phyloP scores from a whole-genome alignment of 2,888 invertebrate species.

The Argyra leucocephala region DNA sequence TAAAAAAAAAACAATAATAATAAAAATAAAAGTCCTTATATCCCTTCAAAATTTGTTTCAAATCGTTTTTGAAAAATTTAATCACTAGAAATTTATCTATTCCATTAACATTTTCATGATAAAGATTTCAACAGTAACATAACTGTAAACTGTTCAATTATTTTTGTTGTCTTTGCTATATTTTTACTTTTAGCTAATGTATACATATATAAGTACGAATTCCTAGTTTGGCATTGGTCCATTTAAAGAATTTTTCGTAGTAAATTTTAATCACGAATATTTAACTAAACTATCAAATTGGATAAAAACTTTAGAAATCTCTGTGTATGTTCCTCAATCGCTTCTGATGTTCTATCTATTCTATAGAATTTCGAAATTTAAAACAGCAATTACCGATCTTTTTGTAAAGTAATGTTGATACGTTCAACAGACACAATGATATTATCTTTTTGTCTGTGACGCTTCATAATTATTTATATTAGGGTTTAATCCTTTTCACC shows the following conservation, averaged over 20 bases:
- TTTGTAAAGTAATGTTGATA: too few species aligned
- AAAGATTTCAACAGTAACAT: slow-evolving; percentile 4
- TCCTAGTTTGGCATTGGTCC: slow-evolving; percentile 2
- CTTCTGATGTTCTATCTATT: too few species aligned
- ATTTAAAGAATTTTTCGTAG: neutral
- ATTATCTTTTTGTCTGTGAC: neutral
- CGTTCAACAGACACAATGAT: too few species aligned
- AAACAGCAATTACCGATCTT: neutral
- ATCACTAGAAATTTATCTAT: neutral
- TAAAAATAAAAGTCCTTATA: too few species aligned
- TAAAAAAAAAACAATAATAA: too few species aligned
- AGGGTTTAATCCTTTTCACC: too few species aligned
- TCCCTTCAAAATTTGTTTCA: too few species aligned
- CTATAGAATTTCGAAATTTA: too few species aligned
- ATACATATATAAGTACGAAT: too few species aligned
- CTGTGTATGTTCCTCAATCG: neutral
- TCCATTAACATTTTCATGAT: neutral
- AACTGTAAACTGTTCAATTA: neutral
- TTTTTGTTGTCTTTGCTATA: neutral
- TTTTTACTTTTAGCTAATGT: too few species aligned
- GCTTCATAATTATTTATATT: neutral
- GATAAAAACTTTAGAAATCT: neutral
- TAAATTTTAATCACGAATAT: neutral
- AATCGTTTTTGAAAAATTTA: neutral
- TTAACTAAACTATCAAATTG: neutral